A percentile compares a stretch with the other conserved stretches of the same genome.
Conservation (phyloP, 2,113 vertebrate species). For the Picathartes gymnocephalus region DNA sequence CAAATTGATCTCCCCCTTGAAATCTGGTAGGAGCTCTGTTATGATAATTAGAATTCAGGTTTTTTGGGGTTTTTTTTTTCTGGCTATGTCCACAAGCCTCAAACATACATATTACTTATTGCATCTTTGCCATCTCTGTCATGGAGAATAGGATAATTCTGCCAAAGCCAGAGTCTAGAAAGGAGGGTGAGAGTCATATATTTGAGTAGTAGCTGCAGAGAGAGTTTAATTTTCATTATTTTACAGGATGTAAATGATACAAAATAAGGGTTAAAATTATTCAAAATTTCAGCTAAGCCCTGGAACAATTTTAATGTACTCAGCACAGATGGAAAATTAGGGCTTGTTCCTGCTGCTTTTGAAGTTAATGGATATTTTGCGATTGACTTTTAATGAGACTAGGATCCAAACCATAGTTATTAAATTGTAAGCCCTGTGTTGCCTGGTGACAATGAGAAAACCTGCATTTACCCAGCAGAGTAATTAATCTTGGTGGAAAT, state of each 20-base stretch:
- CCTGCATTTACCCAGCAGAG: background rate
- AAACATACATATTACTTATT: background rate
- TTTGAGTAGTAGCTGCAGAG: background rate
- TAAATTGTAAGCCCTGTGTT: conserved; percentile 15
- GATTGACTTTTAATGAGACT: conserved; percentile 28
- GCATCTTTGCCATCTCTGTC: background rate
- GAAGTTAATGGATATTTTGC: conserved; percentile 44
- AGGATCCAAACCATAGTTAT: background rate
- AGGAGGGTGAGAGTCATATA: background rate
- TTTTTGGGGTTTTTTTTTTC: background rate
- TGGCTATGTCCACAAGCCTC: background rate
- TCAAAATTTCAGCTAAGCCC: background rate
- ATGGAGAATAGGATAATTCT: background rate
- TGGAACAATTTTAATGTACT: conserved; percentile 16
- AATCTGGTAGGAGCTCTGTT: background rate
- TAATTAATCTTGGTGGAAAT: background rate
- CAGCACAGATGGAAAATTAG: conserved; percentile 20
- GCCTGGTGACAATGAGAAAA: conserved; percentile 34
- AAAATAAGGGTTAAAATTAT: background rate
- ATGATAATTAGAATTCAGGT: background rate
- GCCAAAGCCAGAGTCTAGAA: background rate
- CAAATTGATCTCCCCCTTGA: background rate
- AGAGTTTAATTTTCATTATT: background rate
- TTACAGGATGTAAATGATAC: background rate
- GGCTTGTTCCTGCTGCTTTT: conserved; percentile 22